Base-by-base conservation (phyloP, 2,888 invertebrate genomes). In the Rugalucina vietnamica region DNA sequence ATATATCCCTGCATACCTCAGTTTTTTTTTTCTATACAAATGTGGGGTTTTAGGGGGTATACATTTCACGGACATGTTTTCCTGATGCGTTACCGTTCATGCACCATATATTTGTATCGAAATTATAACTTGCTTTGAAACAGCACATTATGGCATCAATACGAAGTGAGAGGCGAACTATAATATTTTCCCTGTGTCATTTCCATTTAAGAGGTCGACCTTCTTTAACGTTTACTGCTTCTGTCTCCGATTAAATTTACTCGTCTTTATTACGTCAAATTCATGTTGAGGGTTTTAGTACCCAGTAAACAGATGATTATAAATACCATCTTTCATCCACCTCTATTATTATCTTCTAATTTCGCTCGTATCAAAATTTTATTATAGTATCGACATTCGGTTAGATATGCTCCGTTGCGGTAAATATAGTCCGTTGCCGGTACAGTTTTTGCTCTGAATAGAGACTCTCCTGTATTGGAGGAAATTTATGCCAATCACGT, bases 311-410 rank as follows among this genome's bases (percentile, higher is more conserved):
- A 65, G 65, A 65, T 65, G 65, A 65, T 65, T 34, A 65, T 65
- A 65, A 65, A 65, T 65, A 65, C 65, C 65, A 65, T 65, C 65
- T 34, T 24, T 65, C 34, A 21, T 14, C 18, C 18, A 5, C 8
- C 65, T 34, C 65, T 65, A 65, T 65, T 65, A 65, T 65, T 65
- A 65, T 65, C 65, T 14, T 65, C 65, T 65, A 65, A 65, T 65
- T 65, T 18, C 3, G 65, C 21, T 34, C 32, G 65, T 65, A 65
- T 34, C 65, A 65, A 65, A 65, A 65, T 65, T 65, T 65, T 65
- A 65, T 65, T 34, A 34, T 34, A 65, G 65, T 65, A 65, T 65
- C 65, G 65, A 65, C 65, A 65, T 65, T 65, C 65, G 29, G 18
- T 34, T 65, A 34, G 65, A n/a, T 65, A 65, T 65, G 65, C 65